These are phyloP conservation scores for Drosophila subobscura DNA, from an alignment of 1,140 invertebrate species.

Conservation along the genomic window DNA sequence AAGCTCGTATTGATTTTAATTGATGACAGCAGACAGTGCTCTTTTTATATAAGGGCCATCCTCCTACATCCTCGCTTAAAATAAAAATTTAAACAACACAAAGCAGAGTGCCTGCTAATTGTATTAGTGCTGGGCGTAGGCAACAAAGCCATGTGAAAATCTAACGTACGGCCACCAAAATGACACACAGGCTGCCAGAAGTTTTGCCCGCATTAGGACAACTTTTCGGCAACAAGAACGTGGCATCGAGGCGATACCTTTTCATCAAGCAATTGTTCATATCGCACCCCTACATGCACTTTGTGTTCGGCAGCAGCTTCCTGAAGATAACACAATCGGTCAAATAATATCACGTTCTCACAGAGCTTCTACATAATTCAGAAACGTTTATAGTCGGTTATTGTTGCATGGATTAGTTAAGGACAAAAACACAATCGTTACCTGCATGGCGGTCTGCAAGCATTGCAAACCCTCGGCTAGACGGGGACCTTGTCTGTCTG, in stretches of 20 bases:
- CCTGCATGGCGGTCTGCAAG: constrained; percentile 75
- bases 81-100: constrained; percentile 25
- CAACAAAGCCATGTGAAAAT: background rate
- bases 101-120: constrained; percentile 49
- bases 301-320: constrained; percentile 84
- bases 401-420: constrained; percentile 40
- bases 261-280: constrained; percentile 86
- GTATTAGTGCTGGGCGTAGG: constrained; percentile 36
- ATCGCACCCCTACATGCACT: constrained; percentile 81
- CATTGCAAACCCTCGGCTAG: constrained; percentile 71
- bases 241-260: constrained; percentile 86
- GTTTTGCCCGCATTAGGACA: constrained; percentile 41
- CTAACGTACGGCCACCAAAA: constrained; percentile 3
- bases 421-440: constrained; percentile 17
- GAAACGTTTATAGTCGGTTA: background rate
- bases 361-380: constrained; percentile 85
- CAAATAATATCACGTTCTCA: constrained; percentile 88
- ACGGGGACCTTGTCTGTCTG: constrained; percentile 30
- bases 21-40: constrained; percentile 54
- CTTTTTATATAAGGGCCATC: constrained; percentile 6
- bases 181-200: constrained; percentile 6
- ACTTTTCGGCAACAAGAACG: constrained; percentile 84
- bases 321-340: constrained; percentile 87
- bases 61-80: constrained; percentile 19
- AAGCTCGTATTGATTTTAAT: constrained; percentile 64